Base-by-base conservation (phyloP, 2,797 vertebrate genomes). In the Acrocephalus scirpaceus region DNA sequence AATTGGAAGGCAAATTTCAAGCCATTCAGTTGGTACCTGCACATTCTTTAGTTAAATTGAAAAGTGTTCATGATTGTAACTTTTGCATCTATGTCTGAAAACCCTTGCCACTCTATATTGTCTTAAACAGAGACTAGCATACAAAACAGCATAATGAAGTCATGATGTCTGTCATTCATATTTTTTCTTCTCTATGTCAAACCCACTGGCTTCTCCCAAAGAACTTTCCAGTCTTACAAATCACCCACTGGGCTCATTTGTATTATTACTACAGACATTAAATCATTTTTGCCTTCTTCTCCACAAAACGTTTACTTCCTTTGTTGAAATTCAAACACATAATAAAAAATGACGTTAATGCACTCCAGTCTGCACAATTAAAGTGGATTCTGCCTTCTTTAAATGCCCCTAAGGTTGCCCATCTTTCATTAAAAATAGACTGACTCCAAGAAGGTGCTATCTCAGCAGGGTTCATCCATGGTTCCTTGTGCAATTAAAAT, bases 1-100 rank as follows among this genome's bases (percentile, higher is more conserved):
- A 92, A 88, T n/a, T 90, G n/a, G 42, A 96, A 91, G 73, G 85
- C 53, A 94, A 76, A 80, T 87, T 89, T 87, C 53, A 85, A 93
- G 71, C 69, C 56, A 64, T 89, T 86, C 70, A 54, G 9, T 70
- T 67, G 44, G 45, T 91, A 73, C 34, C 71, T 87, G 13, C 40
- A 65, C 67, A 60, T 89, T 88, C 51, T 87, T 79, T 81, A 93
- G 47, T 82, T 81, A 86, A 21, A 71, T 0, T 92, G 22, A 51
- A 73, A 93, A 83, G 13, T 57, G 36, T 71, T 86, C 13, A 21
- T 36, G n/a, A 38, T 27, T 32, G 29, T 27, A 77, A 83, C 65
- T 54, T 83, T 77, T 81, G 32, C 25, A 69, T 83, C 86, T 91
- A 64, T 71, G 3, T 66, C 51, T 88, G n/a, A 81, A 88, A 92